Conservation (phyloP, 2,888 invertebrate genomes). For the Anthophora plumipes region DNA sequence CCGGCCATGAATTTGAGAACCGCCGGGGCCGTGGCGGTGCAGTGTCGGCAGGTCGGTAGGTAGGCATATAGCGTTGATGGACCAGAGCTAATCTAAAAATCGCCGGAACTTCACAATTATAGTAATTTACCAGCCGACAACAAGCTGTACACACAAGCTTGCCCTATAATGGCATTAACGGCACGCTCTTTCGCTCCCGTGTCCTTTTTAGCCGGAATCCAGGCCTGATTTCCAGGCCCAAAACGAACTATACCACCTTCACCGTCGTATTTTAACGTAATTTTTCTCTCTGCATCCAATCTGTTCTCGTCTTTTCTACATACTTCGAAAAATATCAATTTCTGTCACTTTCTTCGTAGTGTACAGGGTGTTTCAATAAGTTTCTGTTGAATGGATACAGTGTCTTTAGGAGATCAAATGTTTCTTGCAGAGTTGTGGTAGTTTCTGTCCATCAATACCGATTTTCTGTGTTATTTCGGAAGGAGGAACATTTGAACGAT, state of each 20-base stretch:
- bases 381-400: no score
- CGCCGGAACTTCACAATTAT: slow-evolving; percentile 84
- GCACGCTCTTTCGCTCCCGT: slow-evolving; percentile 74
- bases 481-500: no score
- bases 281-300: neutral
- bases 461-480: no score
- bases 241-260: slow-evolving; percentile 30
- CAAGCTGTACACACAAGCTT: slow-evolving; percentile 81
- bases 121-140: slow-evolving; percentile 84
- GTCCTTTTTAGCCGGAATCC: slow-evolving; percentile 69
- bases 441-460: no score
- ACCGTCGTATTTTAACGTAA: slow-evolving; percentile 19
- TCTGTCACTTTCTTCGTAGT: no score
- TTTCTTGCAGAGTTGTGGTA: no score
- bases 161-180: slow-evolving; percentile 73
- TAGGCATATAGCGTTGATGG: slow-evolving; percentile 81
- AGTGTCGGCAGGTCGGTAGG: slow-evolving; percentile 76
- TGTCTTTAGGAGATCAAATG: no score
- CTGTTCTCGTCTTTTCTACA: no score
- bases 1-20: slow-evolving; percentile 73
- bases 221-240: slow-evolving; percentile 38
- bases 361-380: no score
- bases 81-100: slow-evolving; percentile 84
- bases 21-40: slow-evolving; percentile 48
- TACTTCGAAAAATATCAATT: no score